Base-by-base conservation (phyloP, 1,140 invertebrate genomes). In the Cyclina sinensis region DNA sequence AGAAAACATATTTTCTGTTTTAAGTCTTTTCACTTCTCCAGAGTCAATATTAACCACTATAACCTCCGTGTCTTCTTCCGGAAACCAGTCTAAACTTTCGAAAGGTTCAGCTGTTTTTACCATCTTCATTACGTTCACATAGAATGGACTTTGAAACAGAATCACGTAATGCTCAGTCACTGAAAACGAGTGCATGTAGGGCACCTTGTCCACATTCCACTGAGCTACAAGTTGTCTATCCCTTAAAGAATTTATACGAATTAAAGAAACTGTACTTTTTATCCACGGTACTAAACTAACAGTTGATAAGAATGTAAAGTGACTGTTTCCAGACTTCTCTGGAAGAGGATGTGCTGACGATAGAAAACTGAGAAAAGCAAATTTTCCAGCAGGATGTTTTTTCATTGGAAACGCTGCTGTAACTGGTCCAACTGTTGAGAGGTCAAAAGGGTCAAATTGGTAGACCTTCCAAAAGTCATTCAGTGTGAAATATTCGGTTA, bases 161-260 rank as follows among this genome's bases (percentile, higher is more conserved):
- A 95, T 89, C 12, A 90, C 94, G 74, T 93, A 92, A 59, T 91
- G 89, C 57, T 89, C 46, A 0, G 94, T 94, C 1, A 92, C 90
- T 3, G 92, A 92, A 86, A 95, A 94, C 12, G 93, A 94, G 78
- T 95, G 94, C 93, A 94, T 94, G 86, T 95, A 95, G 2, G 92
- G 92, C 24, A 93, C 85, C 35, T 89, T 86, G 24, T 91, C 90
- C 18, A 95, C 92, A 1, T 89, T 43, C 92, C 92, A 93, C 21
- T 78, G 51, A 0, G 92, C 91, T 30, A 95, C 86, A 14, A 92
- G 57, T 65, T 92, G 91, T 12, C 93, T 82, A 4, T 91, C 32
- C 21, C 80, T 54, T 14, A 89, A 62, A 16, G 92, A 92, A 35
- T 88, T 88, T n/a, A 94, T 90, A 70, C 93, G 83, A 5, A 92